phyloP scores from a whole-genome alignment of 2,888 invertebrate species.

The Galerucella calmariensis region DNA sequence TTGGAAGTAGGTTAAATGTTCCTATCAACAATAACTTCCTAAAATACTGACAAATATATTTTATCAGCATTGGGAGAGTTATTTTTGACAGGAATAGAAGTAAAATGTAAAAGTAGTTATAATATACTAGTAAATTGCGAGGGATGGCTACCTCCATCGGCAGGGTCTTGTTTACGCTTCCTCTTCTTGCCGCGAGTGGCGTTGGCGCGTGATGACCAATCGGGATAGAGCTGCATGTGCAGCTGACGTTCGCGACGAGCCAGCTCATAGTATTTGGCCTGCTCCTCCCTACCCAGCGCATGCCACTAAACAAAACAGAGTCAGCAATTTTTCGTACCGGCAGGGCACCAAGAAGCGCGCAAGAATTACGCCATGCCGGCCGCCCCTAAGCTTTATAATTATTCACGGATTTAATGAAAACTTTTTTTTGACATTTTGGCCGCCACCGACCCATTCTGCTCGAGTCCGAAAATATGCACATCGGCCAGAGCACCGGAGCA shows the following conservation, averaged over 20 bases:
- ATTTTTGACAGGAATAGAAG: conserved; percentile 15
- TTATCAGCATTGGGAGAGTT: background rate
- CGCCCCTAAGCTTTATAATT: conserved; percentile 41
- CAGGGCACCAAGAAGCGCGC: conserved; percentile 67
- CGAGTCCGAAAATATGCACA: conserved; percentile 50
- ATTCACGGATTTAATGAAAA: conserved; percentile 12
- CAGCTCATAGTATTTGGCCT: conserved; percentile 99
- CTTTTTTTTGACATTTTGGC: conserved; percentile 39
- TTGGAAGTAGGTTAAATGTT: conserved; percentile 9
- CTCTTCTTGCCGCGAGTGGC: conserved; percentile 99
- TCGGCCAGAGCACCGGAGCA: conserved; percentile 48
- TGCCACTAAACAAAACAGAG: conserved; percentile 87
- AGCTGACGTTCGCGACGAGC: conserved; percentile 99
- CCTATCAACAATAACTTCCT: conserved; percentile 2
- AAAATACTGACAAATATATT: background rate
- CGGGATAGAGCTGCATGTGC: conserved; percentile 99
- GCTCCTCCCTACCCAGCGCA: conserved; percentile 99
- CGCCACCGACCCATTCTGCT: conserved; percentile 59
- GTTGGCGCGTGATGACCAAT: conserved; percentile 99
- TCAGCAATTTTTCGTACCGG: conserved; percentile 60
- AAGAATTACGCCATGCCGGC: conserved; percentile 51
- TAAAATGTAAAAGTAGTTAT: conserved; percentile 25
- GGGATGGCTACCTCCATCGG: conserved; percentile 92
- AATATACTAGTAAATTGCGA: conserved; percentile 48
- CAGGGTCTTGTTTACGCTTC: conserved; percentile 98